Percentiles rank a stretch among this genome's conserved stretches.
These are phyloP conservation scores for Gymnopithys bicolor DNA, from an alignment of 2,797 vertebrate genomes.

Conservation along the genomic window DNA sequence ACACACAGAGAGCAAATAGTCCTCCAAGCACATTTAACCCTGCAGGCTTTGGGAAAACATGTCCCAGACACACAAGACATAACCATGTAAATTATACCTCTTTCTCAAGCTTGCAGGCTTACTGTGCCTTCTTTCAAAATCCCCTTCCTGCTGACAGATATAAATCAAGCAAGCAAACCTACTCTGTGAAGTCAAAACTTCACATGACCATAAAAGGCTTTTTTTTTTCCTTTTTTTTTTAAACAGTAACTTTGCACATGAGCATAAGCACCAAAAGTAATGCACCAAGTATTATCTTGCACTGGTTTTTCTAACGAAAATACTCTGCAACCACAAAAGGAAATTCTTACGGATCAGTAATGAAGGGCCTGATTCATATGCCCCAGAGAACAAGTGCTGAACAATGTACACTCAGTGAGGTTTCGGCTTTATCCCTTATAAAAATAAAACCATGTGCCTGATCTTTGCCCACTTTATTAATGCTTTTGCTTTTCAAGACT, in stretches of 20 bases:
- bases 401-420: constrained; percentile 32
- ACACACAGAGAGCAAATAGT: not conserved
- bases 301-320: not conserved
- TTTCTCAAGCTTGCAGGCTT: not conserved
- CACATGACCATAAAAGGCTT: not conserved
- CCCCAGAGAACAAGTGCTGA: constrained; percentile 47
- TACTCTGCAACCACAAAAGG: constrained; percentile 14
- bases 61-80: not conserved
- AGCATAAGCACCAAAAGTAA: not conserved
- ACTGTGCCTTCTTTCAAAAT: not conserved
- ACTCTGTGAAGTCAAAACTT: not conserved
- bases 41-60: not conserved
- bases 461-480: constrained; percentile 45
- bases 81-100: not conserved
- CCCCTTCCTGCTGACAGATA: not conserved
- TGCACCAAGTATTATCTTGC: not conserved
- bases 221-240: not conserved
- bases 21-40: not conserved
- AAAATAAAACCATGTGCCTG: constrained; percentile 52
- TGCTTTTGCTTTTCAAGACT: constrained; percentile 15
- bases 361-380: constrained; percentile 50
- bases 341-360: constrained; percentile 25
- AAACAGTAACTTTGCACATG: not conserved
- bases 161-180: not conserved
- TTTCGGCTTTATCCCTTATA: constrained; percentile 49